phyloP scores from a whole-genome alignment of 2,888 invertebrate species.

The Dasypolia templi region DNA sequence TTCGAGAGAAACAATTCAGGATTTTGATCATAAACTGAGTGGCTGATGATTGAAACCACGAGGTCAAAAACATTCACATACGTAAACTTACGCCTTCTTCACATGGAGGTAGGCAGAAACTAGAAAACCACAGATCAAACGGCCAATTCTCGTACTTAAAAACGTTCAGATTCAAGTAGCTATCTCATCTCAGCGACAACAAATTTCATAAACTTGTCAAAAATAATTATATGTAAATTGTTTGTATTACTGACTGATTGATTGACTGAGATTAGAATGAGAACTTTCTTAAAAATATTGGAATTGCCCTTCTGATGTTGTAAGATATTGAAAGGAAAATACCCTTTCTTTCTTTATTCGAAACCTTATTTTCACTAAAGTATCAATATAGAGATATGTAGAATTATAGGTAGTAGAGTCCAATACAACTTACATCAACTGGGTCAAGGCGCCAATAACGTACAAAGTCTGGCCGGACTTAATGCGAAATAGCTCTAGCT shows the following conservation, averaged over 20 bases:
- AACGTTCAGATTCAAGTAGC: too few relatives aligned
- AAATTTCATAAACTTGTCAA: too few relatives aligned
- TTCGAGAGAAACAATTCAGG: neutral
- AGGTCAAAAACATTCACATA: neutral
- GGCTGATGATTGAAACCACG: neutral
- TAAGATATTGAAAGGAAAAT: conserved; percentile 5
- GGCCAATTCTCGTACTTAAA: too few relatives aligned
- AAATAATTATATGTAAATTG: too few relatives aligned
- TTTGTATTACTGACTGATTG: too few relatives aligned
- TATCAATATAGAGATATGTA: conserved; percentile 5
- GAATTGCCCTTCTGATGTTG: too few relatives aligned
- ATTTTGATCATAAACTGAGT: neutral
- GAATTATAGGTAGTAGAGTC: conserved; percentile 15
- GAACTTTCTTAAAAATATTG: too few relatives aligned
- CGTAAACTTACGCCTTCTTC: neutral
- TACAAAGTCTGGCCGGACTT: conserved; percentile 33
- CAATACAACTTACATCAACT: conserved; percentile 38
- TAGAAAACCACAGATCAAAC: neutral
- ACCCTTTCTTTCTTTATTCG: neutral
- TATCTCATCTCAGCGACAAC: too few relatives aligned
- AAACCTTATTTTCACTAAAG: neutral
- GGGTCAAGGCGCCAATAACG: conserved; percentile 55
- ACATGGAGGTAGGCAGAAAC: neutral
- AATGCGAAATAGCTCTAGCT: conserved; percentile 31
- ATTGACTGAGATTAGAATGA: too few relatives aligned